Percentiles rank a stretch among this genome's conserved stretches.
Conservation (phyloP, 2,888 invertebrate genomes). For the Shargacucullia verbasci region DNA sequence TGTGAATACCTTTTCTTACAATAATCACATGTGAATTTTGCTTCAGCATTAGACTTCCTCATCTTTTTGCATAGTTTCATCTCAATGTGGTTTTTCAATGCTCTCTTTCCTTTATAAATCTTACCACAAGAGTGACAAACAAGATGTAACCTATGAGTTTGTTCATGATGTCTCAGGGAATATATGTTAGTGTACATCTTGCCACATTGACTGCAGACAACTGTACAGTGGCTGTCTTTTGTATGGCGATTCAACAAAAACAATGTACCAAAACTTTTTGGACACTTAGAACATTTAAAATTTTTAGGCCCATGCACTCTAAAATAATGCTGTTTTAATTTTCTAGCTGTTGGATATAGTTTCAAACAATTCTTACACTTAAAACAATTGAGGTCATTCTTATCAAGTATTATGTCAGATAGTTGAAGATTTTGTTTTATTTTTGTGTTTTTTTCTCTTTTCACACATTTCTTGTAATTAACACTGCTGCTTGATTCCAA, state of each 20-base stretch:
- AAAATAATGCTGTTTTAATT: conserved; percentile 58
- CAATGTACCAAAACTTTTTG: conserved; percentile 54
- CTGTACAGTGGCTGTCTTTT: conserved; percentile 51
- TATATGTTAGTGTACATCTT: conserved; percentile 58
- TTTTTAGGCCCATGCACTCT: conserved; percentile 63
- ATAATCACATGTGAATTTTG: conserved; percentile 57
- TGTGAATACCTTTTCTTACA: conserved; percentile 62
- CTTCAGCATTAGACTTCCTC: conserved; percentile 42
- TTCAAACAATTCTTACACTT: conserved; percentile 61
- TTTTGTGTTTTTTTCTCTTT: neutral
- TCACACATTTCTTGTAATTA: neutral
- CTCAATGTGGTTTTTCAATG: conserved; percentile 60
- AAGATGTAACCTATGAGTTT: conserved; percentile 49
- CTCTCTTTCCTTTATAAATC: conserved; percentile 56
- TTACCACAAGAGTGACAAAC: conserved; percentile 64
- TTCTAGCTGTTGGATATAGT: conserved; percentile 41
- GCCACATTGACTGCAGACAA: conserved; percentile 63
- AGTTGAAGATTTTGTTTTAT: conserved; percentile 1
- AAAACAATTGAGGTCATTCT: conserved; percentile 23
- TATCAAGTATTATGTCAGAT: conserved; percentile 27
- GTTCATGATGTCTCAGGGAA: conserved; percentile 59
- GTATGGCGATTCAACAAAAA: conserved; percentile 55
- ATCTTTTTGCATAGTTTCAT: conserved; percentile 51
- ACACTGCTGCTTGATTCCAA: conserved; percentile 1
- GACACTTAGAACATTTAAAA: conserved; percentile 59